phyloP scores from a whole-genome alignment of 2,113 vertebrate genomes.

The Hippocampus zosterae region DNA sequence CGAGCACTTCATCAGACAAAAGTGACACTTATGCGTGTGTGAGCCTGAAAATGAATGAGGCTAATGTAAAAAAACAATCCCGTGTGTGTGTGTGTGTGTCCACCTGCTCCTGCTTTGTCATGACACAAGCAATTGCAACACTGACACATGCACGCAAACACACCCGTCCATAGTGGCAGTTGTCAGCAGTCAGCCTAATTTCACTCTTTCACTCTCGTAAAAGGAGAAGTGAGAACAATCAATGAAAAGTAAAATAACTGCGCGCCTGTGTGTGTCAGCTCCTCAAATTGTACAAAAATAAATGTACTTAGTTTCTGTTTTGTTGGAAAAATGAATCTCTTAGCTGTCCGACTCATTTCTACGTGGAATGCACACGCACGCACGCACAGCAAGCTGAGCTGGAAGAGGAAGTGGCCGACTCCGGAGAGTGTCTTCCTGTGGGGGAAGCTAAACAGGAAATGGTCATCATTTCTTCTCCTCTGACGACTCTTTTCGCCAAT shows the following conservation, averaged over 20 bases:
- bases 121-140: constrained; percentile 34
- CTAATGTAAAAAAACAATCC: constrained; percentile 31
- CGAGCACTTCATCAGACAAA: constrained; percentile 42
- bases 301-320: not conserved
- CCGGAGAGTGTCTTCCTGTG: constrained; percentile 62
- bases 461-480: constrained; percentile 43
- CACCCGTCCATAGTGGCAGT: constrained; percentile 32
- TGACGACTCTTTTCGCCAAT: not conserved
- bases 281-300: not conserved
- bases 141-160: constrained; percentile 7
- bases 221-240: not conserved
- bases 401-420: constrained; percentile 62
- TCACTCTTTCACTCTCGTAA: not conserved
- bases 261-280: no score
- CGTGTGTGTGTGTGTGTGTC: constrained; percentile 1
- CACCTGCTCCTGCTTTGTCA: constrained; percentile 45
- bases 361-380: constrained; percentile 30
- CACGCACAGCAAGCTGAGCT: constrained; percentile 21
- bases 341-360: not conserved
- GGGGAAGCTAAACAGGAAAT: constrained; percentile 58
- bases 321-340: not conserved
- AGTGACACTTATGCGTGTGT: not conserved
- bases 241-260: not conserved
- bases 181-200: constrained; percentile 36
- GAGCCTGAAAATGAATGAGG: constrained; percentile 17